Conservation (phyloP, 1,140 invertebrate species). For the Harlomillsia oculata region DNA sequence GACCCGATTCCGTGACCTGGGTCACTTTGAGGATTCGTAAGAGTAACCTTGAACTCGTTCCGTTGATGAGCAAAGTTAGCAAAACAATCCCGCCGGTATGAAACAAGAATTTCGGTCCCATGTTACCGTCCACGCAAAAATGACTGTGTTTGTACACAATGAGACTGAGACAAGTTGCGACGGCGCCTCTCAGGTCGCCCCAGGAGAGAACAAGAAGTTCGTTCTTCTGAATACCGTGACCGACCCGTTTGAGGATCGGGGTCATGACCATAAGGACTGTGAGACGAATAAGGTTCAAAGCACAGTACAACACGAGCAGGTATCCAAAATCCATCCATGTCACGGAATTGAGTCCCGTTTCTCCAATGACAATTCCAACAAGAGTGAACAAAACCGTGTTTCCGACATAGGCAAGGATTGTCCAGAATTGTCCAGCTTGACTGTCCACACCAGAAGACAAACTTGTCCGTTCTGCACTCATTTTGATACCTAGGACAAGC, state of each 20-base stretch:
- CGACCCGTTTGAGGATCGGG: conserved; percentile 41
- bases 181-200: conserved; percentile 40
- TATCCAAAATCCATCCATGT: conserved; percentile 39
- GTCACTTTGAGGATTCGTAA: conserved; percentile 42
- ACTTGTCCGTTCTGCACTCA: conserved; percentile 41
- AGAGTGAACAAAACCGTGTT: conserved; percentile 46
- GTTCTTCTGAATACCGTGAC: conserved; percentile 43
- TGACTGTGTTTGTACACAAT: conserved; percentile 38
- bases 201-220: conserved; percentile 25
- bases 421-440: conserved; percentile 44
- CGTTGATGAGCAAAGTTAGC: conserved; percentile 42
- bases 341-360: conserved; percentile 32
- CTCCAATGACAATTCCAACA: conserved; percentile 44
- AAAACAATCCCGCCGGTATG: conserved; percentile 43
- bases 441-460: conserved; percentile 44
- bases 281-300: conserved; percentile 3
- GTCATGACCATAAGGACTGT: conserved; percentile 40
- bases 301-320: conserved; percentile 38
- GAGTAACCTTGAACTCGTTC: conserved; percentile 40
- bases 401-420: conserved; percentile 43
- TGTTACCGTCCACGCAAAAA: conserved; percentile 36
- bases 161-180: conserved; percentile 43
- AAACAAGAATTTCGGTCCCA: conserved; percentile 38
- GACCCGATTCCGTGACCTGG: conserved; percentile 39
- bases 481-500: conserved; percentile 39